Evolutionary conservation across 2,113 vertebrate genomes (phyloP).

Genomic region (Pteronura brasiliensis): DNA sequence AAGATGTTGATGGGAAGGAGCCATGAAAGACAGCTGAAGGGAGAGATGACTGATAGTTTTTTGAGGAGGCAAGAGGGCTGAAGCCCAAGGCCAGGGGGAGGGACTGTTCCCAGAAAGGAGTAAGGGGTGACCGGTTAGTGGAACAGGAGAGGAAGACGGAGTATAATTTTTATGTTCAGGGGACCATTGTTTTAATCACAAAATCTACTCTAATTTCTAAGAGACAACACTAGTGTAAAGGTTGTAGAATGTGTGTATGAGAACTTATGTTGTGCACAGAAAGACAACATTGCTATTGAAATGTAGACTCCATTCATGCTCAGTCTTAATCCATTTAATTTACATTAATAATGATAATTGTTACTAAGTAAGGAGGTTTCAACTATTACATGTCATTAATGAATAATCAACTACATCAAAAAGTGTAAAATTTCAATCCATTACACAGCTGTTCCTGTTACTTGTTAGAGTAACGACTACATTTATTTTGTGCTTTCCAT

Average conservation of each 20-base stretch:
- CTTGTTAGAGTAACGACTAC: not conserved
- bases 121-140: not conserved
- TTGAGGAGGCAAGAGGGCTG: not conserved
- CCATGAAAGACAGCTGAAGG: not conserved
- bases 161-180: not conserved
- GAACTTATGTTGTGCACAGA: not conserved
- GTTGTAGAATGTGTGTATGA: accelerated
- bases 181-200: not conserved
- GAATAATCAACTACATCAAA: not conserved
- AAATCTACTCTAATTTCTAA: not conserved
- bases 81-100: not conserved
- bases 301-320: not conserved
- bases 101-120: not conserved
- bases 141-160: not conserved
- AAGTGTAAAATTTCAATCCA: not conserved
- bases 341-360: not conserved
- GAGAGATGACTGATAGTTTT: not conserved
- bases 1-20: not conserved
- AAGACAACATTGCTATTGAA: not conserved
- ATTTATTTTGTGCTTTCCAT: not conserved
- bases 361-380: not conserved
- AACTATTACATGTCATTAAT: not conserved
- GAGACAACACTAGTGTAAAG: not conserved
- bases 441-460: not conserved
- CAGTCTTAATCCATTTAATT: not conserved